These are phyloP conservation scores for Catalaphyllia jardinei DNA, from an alignment of 64 coral and sea anemone species.

Conservation along the genomic window DNA sequence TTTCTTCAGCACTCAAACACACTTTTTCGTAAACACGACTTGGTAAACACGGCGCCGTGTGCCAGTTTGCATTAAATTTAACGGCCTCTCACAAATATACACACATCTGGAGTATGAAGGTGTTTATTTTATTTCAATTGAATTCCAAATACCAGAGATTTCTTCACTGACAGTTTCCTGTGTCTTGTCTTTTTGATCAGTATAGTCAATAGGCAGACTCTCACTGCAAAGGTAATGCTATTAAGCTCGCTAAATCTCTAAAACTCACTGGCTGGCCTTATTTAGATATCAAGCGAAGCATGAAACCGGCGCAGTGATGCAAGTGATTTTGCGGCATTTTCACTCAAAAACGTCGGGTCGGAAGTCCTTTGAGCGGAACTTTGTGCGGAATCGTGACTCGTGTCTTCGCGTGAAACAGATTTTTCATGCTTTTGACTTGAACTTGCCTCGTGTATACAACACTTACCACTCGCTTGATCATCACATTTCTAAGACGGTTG, in stretches of 20 bases:
- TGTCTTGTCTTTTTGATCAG: slow-evolving; percentile 12
- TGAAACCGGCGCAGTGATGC: not conserved
- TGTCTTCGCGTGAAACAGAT: not conserved
- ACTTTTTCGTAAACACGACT: not conserved
- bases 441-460: not conserved
- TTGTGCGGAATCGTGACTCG: not conserved
- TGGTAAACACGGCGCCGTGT: not conserved
- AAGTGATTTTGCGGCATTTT: not conserved
- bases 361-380: slow-evolving; percentile 38
- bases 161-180: slow-evolving; percentile 38
- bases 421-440: not conserved
- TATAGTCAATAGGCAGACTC: not conserved
- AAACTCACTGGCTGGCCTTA: not conserved
- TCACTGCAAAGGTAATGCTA: slow-evolving; percentile 20
- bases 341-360: not conserved
- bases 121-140: slow-evolving; percentile 20
- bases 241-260: slow-evolving; percentile 11
- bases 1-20: not conserved
- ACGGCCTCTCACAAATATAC: not conserved
- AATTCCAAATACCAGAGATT: slow-evolving; percentile 16
- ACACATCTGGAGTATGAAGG: slow-evolving; percentile 5
- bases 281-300: not conserved
- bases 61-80: not conserved
- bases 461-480: not conserved
- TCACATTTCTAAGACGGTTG: not conserved